These are phyloP conservation scores for Lordiphosa stackelbergi DNA, from an alignment of 1,140 invertebrate genomes.

Conservation along the genomic window DNA sequence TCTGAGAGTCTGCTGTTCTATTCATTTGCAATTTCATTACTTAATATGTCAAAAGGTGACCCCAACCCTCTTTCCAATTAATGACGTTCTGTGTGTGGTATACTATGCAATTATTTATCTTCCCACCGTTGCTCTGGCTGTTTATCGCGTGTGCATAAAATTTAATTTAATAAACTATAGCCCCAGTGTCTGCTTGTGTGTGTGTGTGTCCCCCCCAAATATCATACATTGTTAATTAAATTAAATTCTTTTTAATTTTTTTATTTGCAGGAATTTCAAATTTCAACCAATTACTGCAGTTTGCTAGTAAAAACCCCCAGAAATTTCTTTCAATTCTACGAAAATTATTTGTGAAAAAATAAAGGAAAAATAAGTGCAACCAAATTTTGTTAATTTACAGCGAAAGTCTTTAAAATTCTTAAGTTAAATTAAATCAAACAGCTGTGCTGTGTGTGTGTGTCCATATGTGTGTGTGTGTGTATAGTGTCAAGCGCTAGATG, in stretches of 20 bases:
- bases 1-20: background rate
- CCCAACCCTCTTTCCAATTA: too few relatives aligned
- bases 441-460: conserved; percentile 40
- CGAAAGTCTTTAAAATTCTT: conserved; percentile 4
- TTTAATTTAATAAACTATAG: conserved; percentile 33
- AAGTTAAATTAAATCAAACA: conserved; percentile 37
- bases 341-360: conserved; percentile 18
- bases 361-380: conserved; percentile 25
- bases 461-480: conserved; percentile 28
- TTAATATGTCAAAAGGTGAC: background rate
- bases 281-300: conserved; percentile 65
- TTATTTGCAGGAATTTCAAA: conserved; percentile 57
- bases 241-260: conserved; percentile 15
- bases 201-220: too few relatives aligned
- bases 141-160: conserved; percentile 1
- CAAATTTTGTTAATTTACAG: background rate
- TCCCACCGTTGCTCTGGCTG: background rate
- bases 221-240: conserved; percentile 6
- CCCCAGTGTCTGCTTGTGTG: too few relatives aligned
- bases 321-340: conserved; percentile 57
- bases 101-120: conserved; percentile 31
- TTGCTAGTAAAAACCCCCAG: conserved; percentile 54
- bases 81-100: background rate
- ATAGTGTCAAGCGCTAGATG: conserved; percentile 59
- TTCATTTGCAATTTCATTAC: background rate